Percentiles rank a stretch among this genome's conserved stretches.
Conservation (phyloP, 2,797 vertebrate species). For the Notolepis coatsorum region DNA sequence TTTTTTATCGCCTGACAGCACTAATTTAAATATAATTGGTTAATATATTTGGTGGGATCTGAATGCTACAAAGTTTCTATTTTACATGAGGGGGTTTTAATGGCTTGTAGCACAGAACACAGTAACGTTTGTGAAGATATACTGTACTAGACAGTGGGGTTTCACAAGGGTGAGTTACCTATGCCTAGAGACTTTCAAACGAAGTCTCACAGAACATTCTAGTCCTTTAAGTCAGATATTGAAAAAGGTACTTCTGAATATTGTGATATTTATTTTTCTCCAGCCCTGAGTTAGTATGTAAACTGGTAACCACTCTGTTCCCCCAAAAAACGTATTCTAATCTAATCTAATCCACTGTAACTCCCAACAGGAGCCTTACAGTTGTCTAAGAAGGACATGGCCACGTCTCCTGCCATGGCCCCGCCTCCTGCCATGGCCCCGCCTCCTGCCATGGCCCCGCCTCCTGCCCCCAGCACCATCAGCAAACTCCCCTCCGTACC, state of each 20-base stretch:
- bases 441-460: slow-evolving; percentile 64
- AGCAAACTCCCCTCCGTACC: slow-evolving; percentile 47
- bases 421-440: slow-evolving; percentile 64
- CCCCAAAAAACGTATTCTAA: background rate
- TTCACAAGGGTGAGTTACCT: background rate
- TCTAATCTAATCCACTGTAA: slow-evolving; percentile 1
- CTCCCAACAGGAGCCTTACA: slow-evolving; percentile 63
- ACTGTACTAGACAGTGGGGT: too few relatives aligned
- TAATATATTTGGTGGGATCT: too few relatives aligned
- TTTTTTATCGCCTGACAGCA: too few relatives aligned
- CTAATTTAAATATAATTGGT: too few relatives aligned
- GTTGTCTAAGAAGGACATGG: slow-evolving; percentile 78
- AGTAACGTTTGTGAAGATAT: too few relatives aligned
- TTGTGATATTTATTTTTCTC: background rate
- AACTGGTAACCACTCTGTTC: background rate
- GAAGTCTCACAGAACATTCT: background rate
- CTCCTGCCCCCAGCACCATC: slow-evolving; percentile 66
- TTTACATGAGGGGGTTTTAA: too few relatives aligned
- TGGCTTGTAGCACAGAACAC: too few relatives aligned
- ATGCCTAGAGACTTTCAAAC: background rate
- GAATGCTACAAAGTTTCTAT: too few relatives aligned
- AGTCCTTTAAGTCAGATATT: background rate
- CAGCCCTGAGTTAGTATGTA: background rate
- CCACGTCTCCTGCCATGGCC: slow-evolving; percentile 77
- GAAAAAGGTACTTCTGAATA: background rate